phyloP scores from a whole-genome alignment of 2,113 vertebrate genomes.

The Corythornis cristatus region DNA sequence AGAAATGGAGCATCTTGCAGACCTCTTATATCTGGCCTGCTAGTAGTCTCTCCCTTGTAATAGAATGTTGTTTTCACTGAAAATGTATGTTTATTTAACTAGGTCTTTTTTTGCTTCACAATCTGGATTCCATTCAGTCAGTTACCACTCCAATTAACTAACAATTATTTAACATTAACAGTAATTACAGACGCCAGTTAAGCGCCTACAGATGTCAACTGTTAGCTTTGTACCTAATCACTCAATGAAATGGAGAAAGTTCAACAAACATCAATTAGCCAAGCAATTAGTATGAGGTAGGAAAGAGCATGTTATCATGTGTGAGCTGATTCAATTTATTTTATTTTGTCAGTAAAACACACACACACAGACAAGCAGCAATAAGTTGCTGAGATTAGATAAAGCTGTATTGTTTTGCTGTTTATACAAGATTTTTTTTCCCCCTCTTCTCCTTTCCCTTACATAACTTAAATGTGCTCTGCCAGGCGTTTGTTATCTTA shows the following conservation, averaged over 20 bases:
- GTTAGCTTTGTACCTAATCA: slow-evolving; percentile 90
- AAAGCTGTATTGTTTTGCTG: slow-evolving; percentile 77
- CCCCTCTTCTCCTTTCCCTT: slow-evolving; percentile 41
- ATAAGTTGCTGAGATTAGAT: slow-evolving; percentile 77
- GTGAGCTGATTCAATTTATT: slow-evolving; percentile 87
- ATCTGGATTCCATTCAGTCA: slow-evolving; percentile 86
- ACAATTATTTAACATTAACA: slow-evolving; percentile 96
- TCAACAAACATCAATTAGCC: slow-evolving; percentile 91
- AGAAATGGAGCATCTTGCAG: not conserved
- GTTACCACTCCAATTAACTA: slow-evolving; percentile 93
- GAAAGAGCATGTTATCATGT: slow-evolving; percentile 85
- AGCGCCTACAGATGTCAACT: slow-evolving; percentile 92
- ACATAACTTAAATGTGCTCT: slow-evolving; percentile 50
- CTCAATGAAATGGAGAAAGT: slow-evolving; percentile 90
- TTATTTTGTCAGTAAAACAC: slow-evolving; percentile 85
- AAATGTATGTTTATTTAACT: slow-evolving; percentile 85
- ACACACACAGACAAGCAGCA: slow-evolving; percentile 73
- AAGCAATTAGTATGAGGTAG: slow-evolving; percentile 88
- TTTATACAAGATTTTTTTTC: slow-evolving; percentile 53
- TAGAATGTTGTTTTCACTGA: slow-evolving; percentile 77
- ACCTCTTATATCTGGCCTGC: slow-evolving; percentile 55
- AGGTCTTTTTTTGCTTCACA: slow-evolving; percentile 78
- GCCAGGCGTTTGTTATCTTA: slow-evolving; percentile 73
- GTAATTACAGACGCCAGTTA: slow-evolving; percentile 91
- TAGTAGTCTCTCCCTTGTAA: slow-evolving; percentile 69